These are phyloP conservation scores for Palythoa grandiflora DNA, from an alignment of 92 coral and sea anemone genomes.

Conservation along the genomic window DNA sequence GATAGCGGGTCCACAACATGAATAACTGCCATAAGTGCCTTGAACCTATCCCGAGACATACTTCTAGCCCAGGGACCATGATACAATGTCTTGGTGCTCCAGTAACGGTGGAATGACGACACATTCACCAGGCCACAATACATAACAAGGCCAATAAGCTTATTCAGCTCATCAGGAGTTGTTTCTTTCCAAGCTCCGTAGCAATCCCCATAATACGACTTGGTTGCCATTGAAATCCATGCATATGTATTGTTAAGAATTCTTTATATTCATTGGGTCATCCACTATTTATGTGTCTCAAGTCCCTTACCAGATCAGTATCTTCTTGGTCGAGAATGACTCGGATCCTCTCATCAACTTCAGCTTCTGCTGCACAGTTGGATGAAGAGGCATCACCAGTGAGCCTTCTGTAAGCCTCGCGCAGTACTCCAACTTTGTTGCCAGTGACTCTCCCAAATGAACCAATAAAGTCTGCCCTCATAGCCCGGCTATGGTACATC, in stretches of 20 bases:
- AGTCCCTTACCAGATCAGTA: too few species aligned
- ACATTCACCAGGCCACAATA: not conserved
- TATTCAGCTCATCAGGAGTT: constrained; percentile 5
- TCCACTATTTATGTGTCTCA: too few species aligned
- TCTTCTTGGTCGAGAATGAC: too few species aligned
- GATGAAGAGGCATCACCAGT: too few species aligned
- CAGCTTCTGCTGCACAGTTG: too few species aligned
- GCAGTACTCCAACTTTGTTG: too few species aligned
- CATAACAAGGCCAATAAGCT: constrained; percentile 14
- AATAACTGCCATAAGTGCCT: constrained; percentile 4
- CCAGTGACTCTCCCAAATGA: too few species aligned
- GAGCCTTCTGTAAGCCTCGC: too few species aligned
- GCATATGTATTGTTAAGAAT: constrained; percentile 23
- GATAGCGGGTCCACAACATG: not conserved
- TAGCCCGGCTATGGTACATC: too few species aligned
- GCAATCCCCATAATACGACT: not conserved
- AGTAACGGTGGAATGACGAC: not conserved
- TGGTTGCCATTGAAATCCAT: not conserved
- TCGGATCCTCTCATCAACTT: too few species aligned
- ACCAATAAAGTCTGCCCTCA: too few species aligned
- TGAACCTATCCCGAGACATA: not conserved
- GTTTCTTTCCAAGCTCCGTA: constrained; percentile 24
- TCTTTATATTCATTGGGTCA: too few species aligned
- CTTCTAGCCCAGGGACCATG: constrained; percentile 3
- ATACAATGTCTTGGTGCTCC: constrained; percentile 9